Evolutionary conservation across 2,888 invertebrate species (phyloP).

Genomic region (Phalera bucephala): DNA sequence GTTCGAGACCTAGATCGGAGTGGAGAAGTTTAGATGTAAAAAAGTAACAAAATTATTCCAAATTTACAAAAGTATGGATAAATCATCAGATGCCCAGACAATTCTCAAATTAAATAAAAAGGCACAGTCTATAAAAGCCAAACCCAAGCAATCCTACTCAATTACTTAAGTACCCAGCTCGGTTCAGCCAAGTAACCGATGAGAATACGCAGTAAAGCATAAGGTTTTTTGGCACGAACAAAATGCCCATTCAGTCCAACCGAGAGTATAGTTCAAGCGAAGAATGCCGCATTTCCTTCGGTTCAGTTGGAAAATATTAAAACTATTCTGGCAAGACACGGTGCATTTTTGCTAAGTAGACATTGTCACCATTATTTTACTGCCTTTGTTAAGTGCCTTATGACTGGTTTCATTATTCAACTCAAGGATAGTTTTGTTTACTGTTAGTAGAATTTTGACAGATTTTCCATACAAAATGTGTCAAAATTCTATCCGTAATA

Average conservation of each 20-base stretch:
- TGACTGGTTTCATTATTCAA: no score
- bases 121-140: constrained; percentile 29
- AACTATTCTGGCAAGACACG: constrained; percentile 21
- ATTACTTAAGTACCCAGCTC: constrained; percentile 53
- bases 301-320: constrained; percentile 26
- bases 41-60: no score
- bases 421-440: no score
- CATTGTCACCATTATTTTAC: constrained; percentile 12
- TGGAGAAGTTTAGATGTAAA: no score
- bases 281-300: constrained; percentile 29
- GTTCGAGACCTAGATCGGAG: no score
- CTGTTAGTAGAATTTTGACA: no score
- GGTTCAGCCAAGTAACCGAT: constrained; percentile 48
- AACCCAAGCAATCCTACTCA: constrained; percentile 49
- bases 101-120: constrained; percentile 21
- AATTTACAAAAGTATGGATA: no score
- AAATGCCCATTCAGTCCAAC: constrained; percentile 27
- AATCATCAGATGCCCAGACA: no score
- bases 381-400: not conserved
- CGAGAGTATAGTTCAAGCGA: constrained; percentile 19
- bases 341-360: constrained; percentile 4
- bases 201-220: constrained; percentile 32
- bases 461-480: no score
- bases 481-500: no score
- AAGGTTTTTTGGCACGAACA: constrained; percentile 53